Evolutionary conservation across 2,888 invertebrate species (phyloP).

Genomic region (Agrenia bidenticulata): DNA sequence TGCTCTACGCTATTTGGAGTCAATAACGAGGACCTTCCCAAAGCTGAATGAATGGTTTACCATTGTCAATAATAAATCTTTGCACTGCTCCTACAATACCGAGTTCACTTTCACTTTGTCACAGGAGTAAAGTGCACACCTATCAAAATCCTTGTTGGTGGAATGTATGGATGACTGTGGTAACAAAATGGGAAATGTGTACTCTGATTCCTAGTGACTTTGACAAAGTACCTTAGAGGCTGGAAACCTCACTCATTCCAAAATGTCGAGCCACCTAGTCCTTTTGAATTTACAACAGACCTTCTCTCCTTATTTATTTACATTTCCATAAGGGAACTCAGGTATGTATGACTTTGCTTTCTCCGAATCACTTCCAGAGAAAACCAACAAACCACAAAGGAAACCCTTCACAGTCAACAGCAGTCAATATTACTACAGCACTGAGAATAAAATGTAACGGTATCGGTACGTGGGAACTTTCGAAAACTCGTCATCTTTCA

Average conservation of each 20-base stretch:
- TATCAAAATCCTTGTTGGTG: conserved; percentile 3
- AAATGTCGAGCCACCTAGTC: background rate
- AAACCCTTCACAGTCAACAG: too few relatives aligned
- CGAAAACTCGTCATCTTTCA: too few relatives aligned
- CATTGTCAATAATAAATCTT: conserved; percentile 39
- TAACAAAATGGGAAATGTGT: conserved; percentile 2
- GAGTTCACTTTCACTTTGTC: conserved; percentile 6
- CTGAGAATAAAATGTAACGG: too few relatives aligned
- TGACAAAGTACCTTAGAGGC: conserved; percentile 5
- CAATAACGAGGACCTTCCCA: background rate
- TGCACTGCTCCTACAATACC: conserved; percentile 5
- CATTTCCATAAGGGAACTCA: conserved; percentile 2
- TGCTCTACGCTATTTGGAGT: background rate
- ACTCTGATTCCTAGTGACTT: conserved; percentile 3
- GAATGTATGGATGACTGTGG: background rate
- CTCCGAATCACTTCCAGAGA: background rate
- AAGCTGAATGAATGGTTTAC: conserved; percentile 20
- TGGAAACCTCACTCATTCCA: conserved; percentile 6
- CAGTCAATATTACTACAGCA: too few relatives aligned
- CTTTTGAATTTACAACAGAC: conserved; percentile 7
- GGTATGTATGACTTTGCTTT: background rate
- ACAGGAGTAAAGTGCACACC: conserved; percentile 8
- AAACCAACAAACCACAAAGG: background rate
- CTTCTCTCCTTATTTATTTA: conserved; percentile 4
- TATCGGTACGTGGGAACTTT: too few relatives aligned